Base-by-base conservation (phyloP, 35 echinoderm and acorn worm species). In the Apostichopus californicus region DNA sequence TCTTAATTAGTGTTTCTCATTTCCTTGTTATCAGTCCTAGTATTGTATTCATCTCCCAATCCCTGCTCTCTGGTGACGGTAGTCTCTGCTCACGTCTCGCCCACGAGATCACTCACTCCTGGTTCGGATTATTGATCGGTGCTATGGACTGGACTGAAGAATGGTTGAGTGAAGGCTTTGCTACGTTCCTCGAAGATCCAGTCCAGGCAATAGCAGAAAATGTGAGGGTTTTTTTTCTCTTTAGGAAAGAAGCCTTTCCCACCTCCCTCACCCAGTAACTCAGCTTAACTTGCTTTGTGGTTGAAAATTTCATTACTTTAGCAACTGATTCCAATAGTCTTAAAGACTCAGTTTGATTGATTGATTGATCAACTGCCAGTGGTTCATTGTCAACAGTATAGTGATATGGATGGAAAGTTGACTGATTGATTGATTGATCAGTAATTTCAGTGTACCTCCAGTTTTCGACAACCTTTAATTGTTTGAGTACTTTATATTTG, bases 151-250 rank as follows among this genome's bases (percentile, higher is more conserved):
- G 96, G 96, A 98, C 96, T 56, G 96, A 98, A 53, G 96, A 98
- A 61, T 98, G 96, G 96, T 70, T 98, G 53, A 98, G 96, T 86
- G 96, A 98, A 65, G 96, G 96, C 13, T 98, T 98, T 55, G 96
- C 96, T 54, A 98, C 96, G 1, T 98, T 93, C 90, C 86, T 98
- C 81, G 96, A 98, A 84, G 96, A 98, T 90, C 92, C 92, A 6
- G 84, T 95, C 52, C 96, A 98, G 56, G 92, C 94, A 55, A 8
- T 95, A 64, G 94, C 94, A 20, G 75, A 95, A 81, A 93, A 95
- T 83, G 96, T 98, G 81, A 81, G 88, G 23, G 4, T 56, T 18
- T 79, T 46, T 46, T 46, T 46, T 46, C 34, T 46, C 34, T 4
- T 46, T 46, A 2, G 34, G 34, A 46, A 46, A 46, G 34, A 46